Evolutionary conservation across 2,113 vertebrate genomes (phyloP).

Genomic region (Callithrix jacchus): DNA sequence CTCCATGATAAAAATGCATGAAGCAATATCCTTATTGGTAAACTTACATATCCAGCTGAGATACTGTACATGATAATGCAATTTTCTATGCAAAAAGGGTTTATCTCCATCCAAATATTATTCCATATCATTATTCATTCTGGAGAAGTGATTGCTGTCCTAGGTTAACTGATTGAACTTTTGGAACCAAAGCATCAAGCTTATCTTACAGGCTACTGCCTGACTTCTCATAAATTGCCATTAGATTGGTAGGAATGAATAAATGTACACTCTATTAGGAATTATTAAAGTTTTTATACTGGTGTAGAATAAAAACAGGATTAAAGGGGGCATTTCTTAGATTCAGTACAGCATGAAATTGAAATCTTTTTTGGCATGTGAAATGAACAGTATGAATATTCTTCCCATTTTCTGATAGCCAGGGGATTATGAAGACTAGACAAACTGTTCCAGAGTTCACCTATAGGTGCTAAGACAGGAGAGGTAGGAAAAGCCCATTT

Average conservation of each 20-base stretch:
- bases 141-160: conserved; percentile 80
- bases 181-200: conserved; percentile 79
- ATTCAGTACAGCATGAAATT: conserved; percentile 81
- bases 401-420: conserved; percentile 60
- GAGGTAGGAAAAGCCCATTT: not conserved
- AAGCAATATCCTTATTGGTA: conserved; percentile 80
- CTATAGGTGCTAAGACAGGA: not conserved
- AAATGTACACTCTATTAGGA: conserved; percentile 80
- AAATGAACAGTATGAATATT: conserved; percentile 77
- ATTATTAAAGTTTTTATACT: conserved; percentile 80
- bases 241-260: conserved; percentile 80
- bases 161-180: conserved; percentile 86
- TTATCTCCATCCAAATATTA: conserved; percentile 83
- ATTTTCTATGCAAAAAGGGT: conserved; percentile 84
- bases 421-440: conserved; percentile 57
- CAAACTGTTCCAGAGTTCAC: not conserved
- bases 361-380: conserved; percentile 77
- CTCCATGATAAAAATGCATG: conserved; percentile 75
- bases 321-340: conserved; percentile 78
- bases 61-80: conserved; percentile 78
- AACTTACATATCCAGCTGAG: conserved; percentile 79
- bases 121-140: conserved; percentile 82
- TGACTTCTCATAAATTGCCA: conserved; percentile 81
- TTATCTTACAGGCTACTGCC: conserved; percentile 75
- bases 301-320: conserved; percentile 81